These are phyloP conservation scores for Pseudorhombus dupliciocellatus DNA, from an alignment of 2,113 vertebrate species.

Conservation along the genomic window DNA sequence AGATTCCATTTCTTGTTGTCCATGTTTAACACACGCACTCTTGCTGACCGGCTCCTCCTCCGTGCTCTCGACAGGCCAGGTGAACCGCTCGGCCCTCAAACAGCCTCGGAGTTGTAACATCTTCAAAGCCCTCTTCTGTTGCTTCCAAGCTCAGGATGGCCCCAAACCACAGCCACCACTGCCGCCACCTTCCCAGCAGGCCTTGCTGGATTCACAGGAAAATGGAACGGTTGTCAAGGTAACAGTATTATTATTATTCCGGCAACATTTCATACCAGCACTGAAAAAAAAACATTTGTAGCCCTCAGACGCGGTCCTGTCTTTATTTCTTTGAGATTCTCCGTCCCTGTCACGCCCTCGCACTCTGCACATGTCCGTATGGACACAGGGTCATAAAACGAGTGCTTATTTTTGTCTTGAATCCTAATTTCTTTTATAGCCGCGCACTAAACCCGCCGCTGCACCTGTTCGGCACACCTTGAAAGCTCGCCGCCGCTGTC, in stretches of 20 bases:
- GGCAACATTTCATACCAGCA: conserved; percentile 22
- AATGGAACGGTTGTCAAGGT: conserved; percentile 86
- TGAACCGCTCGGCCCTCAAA: conserved; percentile 86
- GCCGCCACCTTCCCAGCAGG: conserved; percentile 78
- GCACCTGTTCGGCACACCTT: conserved; percentile 61
- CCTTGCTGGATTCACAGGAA: conserved; percentile 84
- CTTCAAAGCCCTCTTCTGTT: conserved; percentile 89
- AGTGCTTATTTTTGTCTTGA: conserved; percentile 9
- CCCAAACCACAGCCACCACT: conserved; percentile 71
- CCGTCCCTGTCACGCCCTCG: conserved; percentile 30
- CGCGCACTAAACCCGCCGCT: conserved; percentile 27
- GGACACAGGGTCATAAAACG: conserved; percentile 44
- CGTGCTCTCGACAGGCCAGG: conserved; percentile 74
- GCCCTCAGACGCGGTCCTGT: neutral
- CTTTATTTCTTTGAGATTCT: conserved; percentile 32
- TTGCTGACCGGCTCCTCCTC: conserved; percentile 18
- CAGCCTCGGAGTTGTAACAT: conserved; percentile 87
- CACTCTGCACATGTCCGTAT: conserved; percentile 15
- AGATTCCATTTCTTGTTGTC: neutral
- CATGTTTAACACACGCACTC: neutral
- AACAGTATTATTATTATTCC: conserved; percentile 55
- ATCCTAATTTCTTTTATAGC: conserved; percentile 25
- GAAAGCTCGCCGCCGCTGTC: conserved; percentile 54
- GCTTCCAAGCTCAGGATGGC: conserved; percentile 86
- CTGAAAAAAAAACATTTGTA: conserved; percentile 39